Conservation (phyloP, 2,797 vertebrate species). For the Pangasius djambal region DNA sequence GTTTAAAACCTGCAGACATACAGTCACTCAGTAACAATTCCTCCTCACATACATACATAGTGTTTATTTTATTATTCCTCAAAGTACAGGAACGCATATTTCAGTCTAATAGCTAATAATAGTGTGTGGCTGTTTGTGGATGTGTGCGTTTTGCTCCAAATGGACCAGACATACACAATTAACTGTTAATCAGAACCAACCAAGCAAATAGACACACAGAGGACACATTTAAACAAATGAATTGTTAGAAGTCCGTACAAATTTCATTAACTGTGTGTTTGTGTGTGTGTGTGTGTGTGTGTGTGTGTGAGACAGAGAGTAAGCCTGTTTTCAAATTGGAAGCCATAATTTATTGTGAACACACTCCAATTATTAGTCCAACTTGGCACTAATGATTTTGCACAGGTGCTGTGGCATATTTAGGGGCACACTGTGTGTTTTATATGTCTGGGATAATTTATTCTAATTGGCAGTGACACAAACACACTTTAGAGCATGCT, state of each 20-base stretch:
- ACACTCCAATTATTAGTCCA: background rate
- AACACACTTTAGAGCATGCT: background rate
- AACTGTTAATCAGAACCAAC: background rate
- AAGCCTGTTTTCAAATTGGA: background rate
- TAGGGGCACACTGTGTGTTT: background rate
- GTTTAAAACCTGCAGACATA: too few species aligned
- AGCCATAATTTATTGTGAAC: background rate
- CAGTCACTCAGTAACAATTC: background rate
- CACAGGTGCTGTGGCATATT: background rate
- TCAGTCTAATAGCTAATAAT: too few species aligned
- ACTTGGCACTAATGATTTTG: background rate
- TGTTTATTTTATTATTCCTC: too few species aligned
- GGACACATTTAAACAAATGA: too few species aligned
- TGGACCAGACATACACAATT: background rate
- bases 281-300: too few species aligned
- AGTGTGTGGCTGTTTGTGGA: too few species aligned
- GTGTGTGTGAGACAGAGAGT: background rate
- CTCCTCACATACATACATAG: background rate
- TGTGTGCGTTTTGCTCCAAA: background rate
- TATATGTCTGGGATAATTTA: background rate
- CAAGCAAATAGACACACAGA: background rate
- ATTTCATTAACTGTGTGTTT: background rate
- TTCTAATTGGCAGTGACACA: background rate
- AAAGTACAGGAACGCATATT: too few species aligned
- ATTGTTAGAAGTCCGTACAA: background rate